These are phyloP conservation scores for Butorides virescens DNA, from an alignment of 2,113 vertebrate genomes.

Conservation along the genomic window DNA sequence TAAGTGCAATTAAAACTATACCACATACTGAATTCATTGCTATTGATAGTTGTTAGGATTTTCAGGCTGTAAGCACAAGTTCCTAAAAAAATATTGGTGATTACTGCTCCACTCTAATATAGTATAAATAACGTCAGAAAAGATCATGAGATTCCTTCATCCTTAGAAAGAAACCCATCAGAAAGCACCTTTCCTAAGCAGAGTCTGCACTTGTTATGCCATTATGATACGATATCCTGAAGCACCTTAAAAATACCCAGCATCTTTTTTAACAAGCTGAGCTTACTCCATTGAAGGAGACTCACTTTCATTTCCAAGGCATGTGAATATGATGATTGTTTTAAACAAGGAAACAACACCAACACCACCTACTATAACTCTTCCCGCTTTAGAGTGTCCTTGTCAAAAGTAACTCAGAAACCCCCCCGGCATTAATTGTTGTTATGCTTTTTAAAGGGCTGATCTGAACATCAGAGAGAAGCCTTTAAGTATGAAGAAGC, in stretches of 20 bases:
- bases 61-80: conserved; percentile 60
- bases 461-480: conserved; percentile 44
- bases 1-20: conserved; percentile 67
- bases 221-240: neutral
- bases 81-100: conserved; percentile 63
- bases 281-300: conserved; percentile 7
- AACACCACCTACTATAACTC: neutral
- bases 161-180: conserved; percentile 43
- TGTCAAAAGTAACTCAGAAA: conserved; percentile 12
- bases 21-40: conserved; percentile 57
- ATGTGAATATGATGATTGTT: neutral
- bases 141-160: conserved; percentile 17
- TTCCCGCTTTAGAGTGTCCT: neutral
- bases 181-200: conserved; percentile 27
- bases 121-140: conserved; percentile 55
- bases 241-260: conserved; percentile 47
- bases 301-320: neutral
- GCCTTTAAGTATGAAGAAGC: conserved; percentile 17
- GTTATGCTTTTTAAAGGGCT: conserved; percentile 6
- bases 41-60: conserved; percentile 48
- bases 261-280: conserved; percentile 21
- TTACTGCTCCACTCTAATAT: conserved; percentile 54
- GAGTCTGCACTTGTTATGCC: neutral
- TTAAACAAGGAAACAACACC: neutral
- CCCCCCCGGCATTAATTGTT: conserved; percentile 34